Percentiles rank a stretch among this genome's conserved stretches.
Conservation (phyloP, 23 tunicate species). For the Halocynthia roretzi region DNA sequence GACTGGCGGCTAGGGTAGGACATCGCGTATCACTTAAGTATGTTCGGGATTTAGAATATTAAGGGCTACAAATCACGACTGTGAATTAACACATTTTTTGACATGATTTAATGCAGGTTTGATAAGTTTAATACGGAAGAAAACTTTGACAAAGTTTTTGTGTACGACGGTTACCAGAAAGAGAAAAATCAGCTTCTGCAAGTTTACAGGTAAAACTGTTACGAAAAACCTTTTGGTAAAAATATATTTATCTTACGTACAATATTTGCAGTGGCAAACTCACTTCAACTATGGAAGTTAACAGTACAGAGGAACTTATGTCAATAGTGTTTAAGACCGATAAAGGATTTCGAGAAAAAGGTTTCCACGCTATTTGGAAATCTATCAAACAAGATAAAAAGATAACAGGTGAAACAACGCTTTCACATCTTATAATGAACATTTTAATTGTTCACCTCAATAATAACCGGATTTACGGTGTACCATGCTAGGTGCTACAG, state of each 20-base stretch:
- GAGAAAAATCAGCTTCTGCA: constrained; percentile 37
- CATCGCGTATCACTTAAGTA: constrained; percentile 10
- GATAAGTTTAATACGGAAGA: constrained; percentile 52
- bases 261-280: constrained; percentile 8
- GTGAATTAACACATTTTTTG: background rate
- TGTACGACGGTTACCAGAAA: constrained; percentile 51
- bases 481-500: constrained; percentile 33
- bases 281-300: constrained; percentile 23
- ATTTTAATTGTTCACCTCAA: background rate
- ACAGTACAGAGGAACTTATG: constrained; percentile 73
- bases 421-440: background rate
- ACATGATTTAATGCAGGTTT: constrained; percentile 28
- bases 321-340: constrained; percentile 47
- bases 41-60: background rate
- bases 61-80: background rate
- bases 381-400: constrained; percentile 3
- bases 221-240: background rate
- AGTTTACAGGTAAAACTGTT: constrained; percentile 33
- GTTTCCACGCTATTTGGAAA: constrained; percentile 63
- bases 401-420: constrained; percentile 7
- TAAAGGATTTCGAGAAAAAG: constrained; percentile 27
- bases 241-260: background rate
- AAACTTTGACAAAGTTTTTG: constrained; percentile 48
- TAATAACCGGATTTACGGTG: background rate
- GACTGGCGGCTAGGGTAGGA: constrained; percentile 56